phyloP scores from a whole-genome alignment of 2,888 invertebrate genomes.

The Lasioglossum malachurum region DNA sequence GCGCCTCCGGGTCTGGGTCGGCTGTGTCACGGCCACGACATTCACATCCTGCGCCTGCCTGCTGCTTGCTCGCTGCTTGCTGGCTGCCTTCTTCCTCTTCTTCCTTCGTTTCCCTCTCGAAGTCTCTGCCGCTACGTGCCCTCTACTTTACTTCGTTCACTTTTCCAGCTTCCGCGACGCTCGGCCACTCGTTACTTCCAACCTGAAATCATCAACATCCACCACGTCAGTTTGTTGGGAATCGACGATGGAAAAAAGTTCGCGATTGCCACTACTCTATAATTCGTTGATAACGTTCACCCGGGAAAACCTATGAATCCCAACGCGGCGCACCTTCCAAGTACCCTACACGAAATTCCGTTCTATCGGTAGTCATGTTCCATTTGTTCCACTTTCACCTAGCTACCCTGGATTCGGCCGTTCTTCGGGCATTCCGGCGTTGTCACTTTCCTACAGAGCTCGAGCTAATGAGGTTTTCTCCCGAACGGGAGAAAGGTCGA shows the following conservation, averaged over 20 bases:
- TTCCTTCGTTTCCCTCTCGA: neutral
- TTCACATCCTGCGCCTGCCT: constrained; percentile 67
- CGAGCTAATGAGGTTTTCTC: neutral
- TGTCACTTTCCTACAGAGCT: neutral
- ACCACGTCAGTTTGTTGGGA: neutral
- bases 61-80: neutral
- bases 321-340: neutral
- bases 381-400: neutral
- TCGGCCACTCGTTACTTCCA: constrained; percentile 30
- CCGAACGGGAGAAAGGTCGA: neutral
- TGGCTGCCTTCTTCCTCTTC: neutral
- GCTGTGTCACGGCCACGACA: constrained; percentile 47
- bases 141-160: neutral
- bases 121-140: neutral
- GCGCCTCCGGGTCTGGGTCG: constrained; percentile 56
- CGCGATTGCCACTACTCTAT: neutral
- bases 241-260: too few relatives aligned
- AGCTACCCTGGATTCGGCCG: neutral
- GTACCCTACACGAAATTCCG: neutral
- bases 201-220: constrained; percentile 54
- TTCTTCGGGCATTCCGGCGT: neutral
- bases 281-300: neutral
- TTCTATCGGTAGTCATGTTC: neutral
- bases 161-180: neutral
- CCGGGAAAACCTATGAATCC: neutral